Percentiles rank a stretch among this genome's conserved stretches.
Conservation (phyloP, 2,888 invertebrate species). For the Aspidapion aeneum region DNA sequence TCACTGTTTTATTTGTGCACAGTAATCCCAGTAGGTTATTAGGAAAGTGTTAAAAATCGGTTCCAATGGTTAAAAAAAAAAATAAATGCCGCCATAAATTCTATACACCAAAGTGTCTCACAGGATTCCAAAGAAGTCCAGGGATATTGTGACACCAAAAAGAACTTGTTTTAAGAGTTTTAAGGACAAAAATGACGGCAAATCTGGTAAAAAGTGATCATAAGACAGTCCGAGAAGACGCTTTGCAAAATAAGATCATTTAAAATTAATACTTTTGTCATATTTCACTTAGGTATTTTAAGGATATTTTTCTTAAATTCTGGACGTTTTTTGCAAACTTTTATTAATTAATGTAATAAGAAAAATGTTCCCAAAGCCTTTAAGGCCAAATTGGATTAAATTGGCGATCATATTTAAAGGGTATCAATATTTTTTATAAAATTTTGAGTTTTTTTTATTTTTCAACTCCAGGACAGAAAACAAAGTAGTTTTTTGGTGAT, state of each 20-base stretch:
- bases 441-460: too few species aligned
- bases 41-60: too few species aligned
- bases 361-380: too few species aligned
- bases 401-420: too few species aligned
- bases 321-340: constrained; percentile 14
- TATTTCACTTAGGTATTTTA: constrained; percentile 34
- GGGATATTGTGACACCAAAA: constrained; percentile 32
- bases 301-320: constrained; percentile 23
- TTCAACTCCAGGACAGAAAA: too few species aligned
- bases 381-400: too few species aligned
- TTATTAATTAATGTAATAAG: constrained; percentile 10
- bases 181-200: constrained; percentile 31
- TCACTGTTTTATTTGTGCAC: too few species aligned
- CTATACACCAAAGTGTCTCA: constrained; percentile 16
- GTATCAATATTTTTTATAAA: too few species aligned
- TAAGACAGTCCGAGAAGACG: constrained; percentile 42
- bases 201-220: constrained; percentile 32
- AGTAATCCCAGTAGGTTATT: too few species aligned
- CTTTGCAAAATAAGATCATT: constrained; percentile 37
- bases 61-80: too few species aligned
- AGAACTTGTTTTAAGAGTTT: constrained; percentile 36
- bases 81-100: too few species aligned
- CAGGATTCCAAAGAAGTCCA: constrained; percentile 9
- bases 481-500: too few species aligned
- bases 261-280: constrained; percentile 45